Percentiles rank a stretch among this genome's conserved stretches.
These are phyloP conservation scores for Habropoda laboriosa DNA, from an alignment of 1,140 invertebrate genomes.

Conservation along the genomic window DNA sequence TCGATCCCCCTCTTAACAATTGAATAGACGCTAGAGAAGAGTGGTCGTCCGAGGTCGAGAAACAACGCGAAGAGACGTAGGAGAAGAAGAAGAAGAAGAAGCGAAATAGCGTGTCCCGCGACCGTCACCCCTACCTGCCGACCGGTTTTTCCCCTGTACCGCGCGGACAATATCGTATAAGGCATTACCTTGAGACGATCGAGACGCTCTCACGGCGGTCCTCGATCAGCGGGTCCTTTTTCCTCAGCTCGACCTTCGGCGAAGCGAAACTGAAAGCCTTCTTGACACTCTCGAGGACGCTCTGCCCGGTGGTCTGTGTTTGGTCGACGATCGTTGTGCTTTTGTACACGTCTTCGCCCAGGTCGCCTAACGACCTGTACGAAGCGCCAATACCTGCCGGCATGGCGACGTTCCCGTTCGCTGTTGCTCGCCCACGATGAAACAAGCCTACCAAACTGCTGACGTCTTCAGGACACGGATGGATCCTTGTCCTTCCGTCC, in stretches of 20 bases:
- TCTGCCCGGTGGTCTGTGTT: slow-evolving; percentile 80
- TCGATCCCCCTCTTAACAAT: not conserved
- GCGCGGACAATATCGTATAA: slow-evolving; percentile 52
- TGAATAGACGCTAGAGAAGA: slow-evolving; percentile 21
- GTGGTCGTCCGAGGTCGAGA: slow-evolving; percentile 54
- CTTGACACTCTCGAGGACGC: slow-evolving; percentile 84
- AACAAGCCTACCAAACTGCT: slow-evolving; percentile 8
- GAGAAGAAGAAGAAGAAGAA: slow-evolving; percentile 10
- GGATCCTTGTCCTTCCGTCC: slow-evolving; percentile 55
- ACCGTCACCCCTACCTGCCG: slow-evolving; percentile 51
- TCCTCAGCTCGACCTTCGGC: slow-evolving; percentile 79
- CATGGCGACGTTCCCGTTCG: slow-evolving; percentile 76
- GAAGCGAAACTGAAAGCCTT: slow-evolving; percentile 84
- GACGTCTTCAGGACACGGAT: slow-evolving; percentile 39
- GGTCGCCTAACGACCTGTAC: slow-evolving; percentile 84
- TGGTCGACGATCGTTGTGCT: slow-evolving; percentile 84
- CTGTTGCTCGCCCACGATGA: slow-evolving; percentile 59
- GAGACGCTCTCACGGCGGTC: slow-evolving; percentile 79
- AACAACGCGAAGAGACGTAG: too few species aligned
- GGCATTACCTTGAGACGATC: slow-evolving; percentile 83
- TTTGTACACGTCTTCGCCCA: slow-evolving; percentile 85
- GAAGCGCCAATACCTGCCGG: slow-evolving; percentile 84
- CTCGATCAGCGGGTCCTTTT: slow-evolving; percentile 82
- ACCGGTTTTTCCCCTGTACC: slow-evolving; percentile 50
- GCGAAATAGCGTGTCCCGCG: slow-evolving; percentile 22